Base-by-base conservation (phyloP, 2,113 vertebrate genomes). In the Atrichornis clamosus region DNA sequence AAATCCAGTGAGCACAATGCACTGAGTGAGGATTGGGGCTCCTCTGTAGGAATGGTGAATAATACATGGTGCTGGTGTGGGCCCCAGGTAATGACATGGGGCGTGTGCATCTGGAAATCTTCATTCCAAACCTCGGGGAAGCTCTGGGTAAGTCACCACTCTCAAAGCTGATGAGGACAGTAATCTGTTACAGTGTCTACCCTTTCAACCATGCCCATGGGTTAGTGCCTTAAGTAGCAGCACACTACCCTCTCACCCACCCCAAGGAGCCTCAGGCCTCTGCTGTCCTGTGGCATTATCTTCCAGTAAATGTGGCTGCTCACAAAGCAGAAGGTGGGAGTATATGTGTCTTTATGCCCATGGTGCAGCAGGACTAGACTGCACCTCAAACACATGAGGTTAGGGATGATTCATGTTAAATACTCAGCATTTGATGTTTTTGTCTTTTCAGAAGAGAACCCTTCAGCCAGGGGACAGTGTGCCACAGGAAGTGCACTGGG, bases 401-500 rank as follows among this genome's bases (percentile, higher is more conserved):
- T 64, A 44, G 28, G 53, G 35, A 30, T 72, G 67, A 84, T 56
- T 88, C 24, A 21, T 33, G 22, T 82, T 27, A 78, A 90, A 90
- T 47, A 84, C 30, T 26, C 39, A 33, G 55, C 46, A 65, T 73
- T 39, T 13, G 35, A 22, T 86, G 47, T 0, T 20, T 89, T 92
- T 70, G 21, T 53, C 46, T 87, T 84, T 60, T 76, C 0, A n/a
- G 24, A 82, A 85, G 53, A 35, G 28, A 32, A 0, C 11, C 3
- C 55, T 83, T 62, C 47, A 88, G 68, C 56, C 37, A 49, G 47
- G 35, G 90, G 72, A n/a, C 82, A 86, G 35, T 35, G 58, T 83
- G 59, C 30, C n/a, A 35, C 59, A 95, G 92, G 83, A 95, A 95
- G 59, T 55, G 33, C 75, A 4, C 52, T 74, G 69, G 73, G 75